phyloP scores from a whole-genome alignment of 2,797 vertebrate species.

The Acanthiza pusilla region DNA sequence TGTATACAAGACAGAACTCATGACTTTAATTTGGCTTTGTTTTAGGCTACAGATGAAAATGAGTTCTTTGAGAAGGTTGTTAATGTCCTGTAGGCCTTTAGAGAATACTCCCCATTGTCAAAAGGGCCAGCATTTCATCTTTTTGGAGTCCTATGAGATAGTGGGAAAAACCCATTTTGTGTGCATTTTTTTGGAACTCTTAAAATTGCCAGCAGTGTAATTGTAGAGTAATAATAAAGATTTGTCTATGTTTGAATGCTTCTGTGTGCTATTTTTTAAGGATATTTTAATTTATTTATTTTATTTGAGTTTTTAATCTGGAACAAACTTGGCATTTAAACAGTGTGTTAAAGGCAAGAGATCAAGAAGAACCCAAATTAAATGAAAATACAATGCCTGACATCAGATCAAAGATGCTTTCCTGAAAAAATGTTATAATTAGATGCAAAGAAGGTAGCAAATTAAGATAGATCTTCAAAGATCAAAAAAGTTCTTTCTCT shows the following conservation, averaged over 20 bases:
- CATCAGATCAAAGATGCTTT: neutral
- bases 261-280: neutral
- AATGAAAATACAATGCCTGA: neutral
- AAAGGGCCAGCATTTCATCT: neutral
- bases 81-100: neutral
- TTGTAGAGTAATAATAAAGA: neutral
- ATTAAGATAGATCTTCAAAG: neutral
- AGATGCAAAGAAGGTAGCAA: neutral
- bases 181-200: neutral
- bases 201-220: neutral
- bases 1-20: neutral
- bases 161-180: neutral
- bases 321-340: neutral
- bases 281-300: neutral
- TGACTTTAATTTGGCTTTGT: neutral
- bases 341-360: neutral
- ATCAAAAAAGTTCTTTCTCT: neutral
- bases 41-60: neutral
- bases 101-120: neutral
- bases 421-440: neutral
- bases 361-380: neutral
- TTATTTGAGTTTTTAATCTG: neutral
- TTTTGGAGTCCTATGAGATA: neutral
- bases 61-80: neutral
- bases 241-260: neutral